Percentiles rank a stretch among this genome's conserved stretches.
These are phyloP conservation scores for Himalopsyche tibetana DNA, from an alignment of 2,888 invertebrate genomes.

Conservation along the genomic window DNA sequence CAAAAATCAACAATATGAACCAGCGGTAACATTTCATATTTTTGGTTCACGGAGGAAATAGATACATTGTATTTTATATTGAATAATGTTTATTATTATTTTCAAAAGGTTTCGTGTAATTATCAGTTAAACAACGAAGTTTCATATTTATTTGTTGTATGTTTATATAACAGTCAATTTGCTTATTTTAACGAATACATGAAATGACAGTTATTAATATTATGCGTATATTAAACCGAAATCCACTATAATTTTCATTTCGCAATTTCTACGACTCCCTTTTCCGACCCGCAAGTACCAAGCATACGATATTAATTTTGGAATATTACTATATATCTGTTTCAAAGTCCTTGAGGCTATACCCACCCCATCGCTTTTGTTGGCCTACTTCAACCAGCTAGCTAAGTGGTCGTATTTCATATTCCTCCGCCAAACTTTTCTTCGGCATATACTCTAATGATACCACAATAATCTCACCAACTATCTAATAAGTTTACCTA, in stretches of 20 bases:
- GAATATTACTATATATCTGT: slow-evolving; percentile 29
- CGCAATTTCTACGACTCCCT: not conserved
- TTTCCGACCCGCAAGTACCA: not conserved
- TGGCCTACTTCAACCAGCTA: slow-evolving; percentile 7
- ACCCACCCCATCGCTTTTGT: not conserved
- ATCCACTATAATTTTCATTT: not conserved
- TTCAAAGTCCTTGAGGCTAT: slow-evolving; percentile 11
- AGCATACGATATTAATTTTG: slow-evolving; percentile 13
- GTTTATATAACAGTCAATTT: too few relatives aligned
- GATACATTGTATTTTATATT: too few relatives aligned
- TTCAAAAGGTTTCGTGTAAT: too few relatives aligned
- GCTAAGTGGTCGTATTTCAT: slow-evolving; percentile 22
- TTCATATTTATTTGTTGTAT: too few relatives aligned
- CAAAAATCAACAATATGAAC: too few relatives aligned
- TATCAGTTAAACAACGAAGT: too few relatives aligned
- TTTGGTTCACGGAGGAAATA: too few relatives aligned
- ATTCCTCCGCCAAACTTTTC: slow-evolving; percentile 21
- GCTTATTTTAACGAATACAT: too few relatives aligned
- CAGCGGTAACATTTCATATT: too few relatives aligned
- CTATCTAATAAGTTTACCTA: slow-evolving; percentile 17
- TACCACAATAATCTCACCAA: slow-evolving; percentile 31
- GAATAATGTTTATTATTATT: too few relatives aligned
- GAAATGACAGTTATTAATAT: not conserved
- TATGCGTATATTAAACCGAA: not conserved
- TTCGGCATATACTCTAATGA: slow-evolving; percentile 25